Percentiles rank a stretch among this genome's conserved stretches.
phyloP scores from a whole-genome alignment of 1,140 invertebrate genomes.

The Caenorhabditis inopinata region DNA sequence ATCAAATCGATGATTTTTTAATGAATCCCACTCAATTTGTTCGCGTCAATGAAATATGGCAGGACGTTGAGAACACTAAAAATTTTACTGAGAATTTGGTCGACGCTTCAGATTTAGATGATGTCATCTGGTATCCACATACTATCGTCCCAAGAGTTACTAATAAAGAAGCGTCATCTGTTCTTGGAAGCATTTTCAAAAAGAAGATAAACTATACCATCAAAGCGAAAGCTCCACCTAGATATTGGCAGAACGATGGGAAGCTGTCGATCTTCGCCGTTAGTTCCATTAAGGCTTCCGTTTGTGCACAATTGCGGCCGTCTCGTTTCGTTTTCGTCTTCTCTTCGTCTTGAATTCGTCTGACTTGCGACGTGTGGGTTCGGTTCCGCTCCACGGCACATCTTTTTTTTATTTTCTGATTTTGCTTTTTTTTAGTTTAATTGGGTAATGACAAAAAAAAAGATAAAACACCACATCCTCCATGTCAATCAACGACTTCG shows the following conservation, averaged over 20 bases:
- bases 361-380: too few relatives aligned
- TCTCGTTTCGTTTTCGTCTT: too few relatives aligned
- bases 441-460: too few relatives aligned
- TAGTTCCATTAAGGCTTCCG: neutral
- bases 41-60: neutral
- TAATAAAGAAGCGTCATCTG: neutral
- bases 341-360: too few relatives aligned
- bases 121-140: neutral
- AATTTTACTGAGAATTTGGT: neutral
- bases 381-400: too few relatives aligned
- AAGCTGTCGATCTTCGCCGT: slow-evolving; percentile 35
- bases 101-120: neutral
- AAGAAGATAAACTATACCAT: neutral
- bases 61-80: neutral
- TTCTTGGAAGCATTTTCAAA: neutral
- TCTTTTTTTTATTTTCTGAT: too few relatives aligned
- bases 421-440: too few relatives aligned
- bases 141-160: neutral
- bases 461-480: too few relatives aligned
- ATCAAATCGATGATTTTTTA: slow-evolving; percentile 14
- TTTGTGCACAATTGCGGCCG: too few relatives aligned
- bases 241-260: slow-evolving; percentile 25
- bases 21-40: neutral
- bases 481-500: too few relatives aligned
- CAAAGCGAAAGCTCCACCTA: neutral